phyloP scores from a whole-genome alignment of 2,113 vertebrate species.

The Tragelaphus imberbis region DNA sequence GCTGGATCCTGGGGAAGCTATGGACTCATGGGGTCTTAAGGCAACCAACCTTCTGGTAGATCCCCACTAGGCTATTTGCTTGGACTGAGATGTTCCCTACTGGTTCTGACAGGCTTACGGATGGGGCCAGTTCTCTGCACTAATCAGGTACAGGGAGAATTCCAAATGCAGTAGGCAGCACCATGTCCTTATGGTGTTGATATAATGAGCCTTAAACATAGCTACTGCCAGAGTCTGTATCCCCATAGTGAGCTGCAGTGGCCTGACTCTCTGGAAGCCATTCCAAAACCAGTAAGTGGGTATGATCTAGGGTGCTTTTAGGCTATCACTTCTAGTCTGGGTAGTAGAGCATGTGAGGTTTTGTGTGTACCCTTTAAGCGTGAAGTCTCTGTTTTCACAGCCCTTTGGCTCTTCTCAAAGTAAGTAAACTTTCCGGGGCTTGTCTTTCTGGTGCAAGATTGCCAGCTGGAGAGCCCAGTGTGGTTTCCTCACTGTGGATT shows the following conservation, averaged over 20 bases:
- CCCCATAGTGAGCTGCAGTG: neutral
- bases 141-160: neutral
- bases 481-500: neutral
- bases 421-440: neutral
- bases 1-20: neutral
- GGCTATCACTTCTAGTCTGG: neutral
- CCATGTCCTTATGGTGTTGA: neutral
- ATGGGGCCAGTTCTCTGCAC: neutral
- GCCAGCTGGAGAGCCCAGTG: neutral
- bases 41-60: neutral
- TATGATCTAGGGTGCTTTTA: neutral
- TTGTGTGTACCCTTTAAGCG: neutral
- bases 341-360: neutral
- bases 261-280: neutral
- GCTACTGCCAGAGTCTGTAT: neutral
- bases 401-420: neutral
- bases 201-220: neutral
- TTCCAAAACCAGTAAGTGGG: neutral
- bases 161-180: neutral
- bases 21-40: neutral
- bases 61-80: neutral
- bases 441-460: neutral
- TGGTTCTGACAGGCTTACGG: neutral
- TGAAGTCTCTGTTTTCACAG: neutral
- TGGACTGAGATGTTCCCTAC: neutral